Conservation (phyloP, 2,113 vertebrate genomes). For the Piaya cayana region DNA sequence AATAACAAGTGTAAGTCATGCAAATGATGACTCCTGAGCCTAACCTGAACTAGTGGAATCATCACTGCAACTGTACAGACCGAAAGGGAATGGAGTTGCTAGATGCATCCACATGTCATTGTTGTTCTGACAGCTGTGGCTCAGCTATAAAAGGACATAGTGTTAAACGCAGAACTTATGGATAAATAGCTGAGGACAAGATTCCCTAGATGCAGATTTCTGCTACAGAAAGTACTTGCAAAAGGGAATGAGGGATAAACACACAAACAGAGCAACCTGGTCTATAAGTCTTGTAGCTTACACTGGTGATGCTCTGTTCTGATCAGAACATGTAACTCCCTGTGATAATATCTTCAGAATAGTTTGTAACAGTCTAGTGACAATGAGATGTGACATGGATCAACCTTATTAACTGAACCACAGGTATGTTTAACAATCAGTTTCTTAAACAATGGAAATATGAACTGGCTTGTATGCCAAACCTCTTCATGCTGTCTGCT, state of each 20-base stretch:
- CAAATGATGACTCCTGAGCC: background rate
- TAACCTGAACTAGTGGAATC: background rate
- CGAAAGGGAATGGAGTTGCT: background rate
- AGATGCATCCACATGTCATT: background rate
- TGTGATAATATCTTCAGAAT: background rate
- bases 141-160: background rate
- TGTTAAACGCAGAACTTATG: background rate
- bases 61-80: background rate
- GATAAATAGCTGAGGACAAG: background rate
- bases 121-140: background rate
- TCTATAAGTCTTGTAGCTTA: background rate
- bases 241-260: background rate
- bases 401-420: background rate
- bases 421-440: background rate
- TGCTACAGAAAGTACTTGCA: background rate
- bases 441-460: background rate
- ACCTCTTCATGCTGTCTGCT: background rate
- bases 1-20: background rate
- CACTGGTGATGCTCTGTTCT: background rate
- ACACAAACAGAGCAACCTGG: background rate
- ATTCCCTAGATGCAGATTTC: background rate
- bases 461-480: background rate
- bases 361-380: background rate
- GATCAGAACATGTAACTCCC: background rate
- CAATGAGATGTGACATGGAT: background rate